Base-by-base conservation (phyloP, 2,113 vertebrate genomes). In the Rhagologus leucostigma region DNA sequence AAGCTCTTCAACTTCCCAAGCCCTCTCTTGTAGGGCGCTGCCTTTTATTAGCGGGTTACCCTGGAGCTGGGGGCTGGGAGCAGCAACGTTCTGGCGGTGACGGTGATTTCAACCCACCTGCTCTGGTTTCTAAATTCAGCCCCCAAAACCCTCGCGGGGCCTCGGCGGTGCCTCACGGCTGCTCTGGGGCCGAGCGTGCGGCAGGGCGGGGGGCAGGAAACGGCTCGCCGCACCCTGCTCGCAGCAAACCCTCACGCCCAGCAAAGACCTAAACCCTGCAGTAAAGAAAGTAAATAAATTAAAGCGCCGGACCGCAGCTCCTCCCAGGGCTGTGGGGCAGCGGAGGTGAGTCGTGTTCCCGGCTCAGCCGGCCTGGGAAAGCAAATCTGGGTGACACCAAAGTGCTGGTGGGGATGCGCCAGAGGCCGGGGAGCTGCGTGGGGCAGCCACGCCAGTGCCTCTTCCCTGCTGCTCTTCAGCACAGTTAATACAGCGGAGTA, bases 181-280 rank as follows among this genome's bases (percentile, higher is more conserved):
- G 46, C 49, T 57, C 47, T 30, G 16, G 15, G 81, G 81, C 85
- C 10, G 21, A 50, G 74, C 3, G 33, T 21, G 68, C 69, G 1
- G 3, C 60, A 64, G 96, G 94, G 90, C 16, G 73, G 86, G 87
- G 78, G 92, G 62, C 95, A 97, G 96, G 96, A 97, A 97, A 70
- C 53, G 1, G 11, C 95, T 91, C 29, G 7, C 94, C 91, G 42
- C 96, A 75, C 94, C 95, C 96, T 75, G 84, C 93, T 35, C 49
- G 1, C 60, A 1, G 74, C 93, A 84, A 78, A 49, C 70, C 95
- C 56, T 76, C 75, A 12, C 50, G 26, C 89, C 71, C 49, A 60
- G 46, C 82, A 10, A 7, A 71, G 90, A 56, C 92, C 87, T 53
- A 1, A 79, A 20, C 90, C 29, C 76, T 11, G 77, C 35, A 0